Evolutionary conservation across 2,113 vertebrate genomes (phyloP).

Genomic region (Myrmecophaga tridactyla): DNA sequence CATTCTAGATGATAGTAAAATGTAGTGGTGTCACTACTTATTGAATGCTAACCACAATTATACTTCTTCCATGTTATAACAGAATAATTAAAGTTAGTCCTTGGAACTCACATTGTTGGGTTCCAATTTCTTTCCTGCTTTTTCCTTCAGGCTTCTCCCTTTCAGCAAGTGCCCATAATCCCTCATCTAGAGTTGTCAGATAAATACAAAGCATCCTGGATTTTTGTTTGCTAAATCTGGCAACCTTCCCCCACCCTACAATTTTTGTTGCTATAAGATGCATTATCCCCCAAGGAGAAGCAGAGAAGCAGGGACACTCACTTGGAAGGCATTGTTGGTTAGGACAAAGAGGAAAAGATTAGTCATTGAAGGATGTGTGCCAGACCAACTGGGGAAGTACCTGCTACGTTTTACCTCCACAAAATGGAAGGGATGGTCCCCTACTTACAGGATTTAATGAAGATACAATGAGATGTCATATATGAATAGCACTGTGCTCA

Average conservation of each 20-base stretch:
- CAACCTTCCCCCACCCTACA: neutral
- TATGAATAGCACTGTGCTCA: neutral
- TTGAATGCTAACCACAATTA: neutral
- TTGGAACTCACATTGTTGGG: neutral
- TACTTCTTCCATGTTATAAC: neutral
- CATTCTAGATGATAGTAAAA: neutral
- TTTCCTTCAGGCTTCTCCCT: neutral
- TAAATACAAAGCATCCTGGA: neutral
- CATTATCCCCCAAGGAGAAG: neutral
- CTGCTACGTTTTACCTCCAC: neutral
- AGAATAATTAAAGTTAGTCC: neutral
- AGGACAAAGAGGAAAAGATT: neutral
- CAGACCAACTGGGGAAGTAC: neutral
- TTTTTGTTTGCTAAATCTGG: constrained; percentile 33
- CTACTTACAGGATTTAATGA: neutral
- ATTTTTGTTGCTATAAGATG: neutral
- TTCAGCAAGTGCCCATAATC: neutral
- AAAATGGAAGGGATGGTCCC: neutral
- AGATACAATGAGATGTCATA: neutral
- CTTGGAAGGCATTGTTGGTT: neutral
- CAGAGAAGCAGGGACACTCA: neutral
- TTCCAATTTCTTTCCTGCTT: neutral
- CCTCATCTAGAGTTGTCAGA: too few relatives aligned
- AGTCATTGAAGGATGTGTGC: neutral
- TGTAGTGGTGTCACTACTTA: neutral